These are phyloP conservation scores for Nomada goodeniana DNA, from an alignment of 2,888 invertebrate species.

Conservation along the genomic window DNA sequence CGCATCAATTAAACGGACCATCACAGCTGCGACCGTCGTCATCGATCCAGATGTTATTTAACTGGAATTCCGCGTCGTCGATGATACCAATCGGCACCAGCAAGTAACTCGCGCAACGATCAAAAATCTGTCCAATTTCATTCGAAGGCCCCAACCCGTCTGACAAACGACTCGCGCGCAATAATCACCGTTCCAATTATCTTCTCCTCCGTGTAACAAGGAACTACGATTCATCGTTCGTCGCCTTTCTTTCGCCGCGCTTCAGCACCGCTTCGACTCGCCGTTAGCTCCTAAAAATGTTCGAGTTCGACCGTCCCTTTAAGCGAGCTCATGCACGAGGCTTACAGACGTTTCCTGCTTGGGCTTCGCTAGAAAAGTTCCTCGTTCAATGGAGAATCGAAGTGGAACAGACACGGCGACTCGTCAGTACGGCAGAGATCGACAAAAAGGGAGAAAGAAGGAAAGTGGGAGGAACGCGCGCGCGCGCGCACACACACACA, in stretches of 20 bases:
- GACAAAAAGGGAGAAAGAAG: too few species aligned
- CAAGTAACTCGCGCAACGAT: slow-evolving; percentile 3
- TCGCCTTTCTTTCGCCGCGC: too few species aligned
- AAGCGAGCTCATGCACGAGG: too few species aligned
- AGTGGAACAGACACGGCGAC: background rate
- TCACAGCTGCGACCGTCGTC: background rate
- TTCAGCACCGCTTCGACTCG: too few species aligned
- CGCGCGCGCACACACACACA: too few species aligned
- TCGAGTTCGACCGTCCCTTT: too few species aligned
- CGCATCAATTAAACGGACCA: background rate
- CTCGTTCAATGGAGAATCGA: background rate
- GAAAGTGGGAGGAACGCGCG: background rate
- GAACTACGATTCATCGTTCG: background rate
- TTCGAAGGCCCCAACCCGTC: background rate
- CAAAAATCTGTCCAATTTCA: background rate
- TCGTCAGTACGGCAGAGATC: background rate
- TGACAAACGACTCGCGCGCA: background rate
- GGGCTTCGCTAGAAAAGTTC: background rate
- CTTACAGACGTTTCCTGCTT: background rate
- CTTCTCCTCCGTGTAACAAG: background rate
- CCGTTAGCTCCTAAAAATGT: too few species aligned
- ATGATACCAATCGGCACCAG: background rate
- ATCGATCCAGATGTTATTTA: background rate
- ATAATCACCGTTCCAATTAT: background rate
- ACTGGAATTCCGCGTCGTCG: background rate